Conservation (phyloP, 2,888 invertebrate species). For the Anaspis maculata region DNA sequence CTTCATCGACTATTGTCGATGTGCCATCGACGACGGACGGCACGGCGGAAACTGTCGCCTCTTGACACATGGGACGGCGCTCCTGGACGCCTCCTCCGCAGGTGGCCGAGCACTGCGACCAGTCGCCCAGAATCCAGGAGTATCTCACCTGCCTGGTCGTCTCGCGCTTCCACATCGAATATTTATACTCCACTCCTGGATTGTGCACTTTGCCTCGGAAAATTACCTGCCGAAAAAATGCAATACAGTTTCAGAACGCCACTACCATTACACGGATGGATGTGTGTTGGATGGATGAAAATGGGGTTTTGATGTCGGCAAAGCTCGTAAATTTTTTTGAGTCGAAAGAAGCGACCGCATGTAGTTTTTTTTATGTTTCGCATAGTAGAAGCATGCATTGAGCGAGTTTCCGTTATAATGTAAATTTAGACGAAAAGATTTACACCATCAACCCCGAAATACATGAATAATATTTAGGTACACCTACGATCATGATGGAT, state of each 20-base stretch:
- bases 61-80: slow-evolving; percentile 46
- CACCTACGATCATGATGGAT: too few relatives aligned
- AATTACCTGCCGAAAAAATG: slow-evolving; percentile 48
- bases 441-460: too few relatives aligned
- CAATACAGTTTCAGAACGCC: not conserved
- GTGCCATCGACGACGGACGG: slow-evolving; percentile 40
- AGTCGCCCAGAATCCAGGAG: slow-evolving; percentile 69
- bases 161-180: slow-evolving; percentile 62
- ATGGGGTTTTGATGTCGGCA: too few relatives aligned
- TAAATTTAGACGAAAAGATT: too few relatives aligned
- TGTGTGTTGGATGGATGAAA: slow-evolving; percentile 2
- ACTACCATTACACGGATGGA: slow-evolving; percentile 2
- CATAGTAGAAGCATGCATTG: too few relatives aligned
- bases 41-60: slow-evolving; percentile 37
- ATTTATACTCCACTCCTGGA: slow-evolving; percentile 76
- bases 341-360: too few relatives aligned
- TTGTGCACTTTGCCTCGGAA: slow-evolving; percentile 66
- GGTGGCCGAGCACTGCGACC: slow-evolving; percentile 68
- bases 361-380: too few relatives aligned
- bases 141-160: slow-evolving; percentile 51
- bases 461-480: too few relatives aligned
- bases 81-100: slow-evolving; percentile 71
- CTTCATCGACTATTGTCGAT: slow-evolving; percentile 36
- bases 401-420: too few relatives aligned
- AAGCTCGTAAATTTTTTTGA: too few relatives aligned